Evolutionary conservation across 2,888 invertebrate species (phyloP).

Genomic region (Alsophila aescularia): DNA sequence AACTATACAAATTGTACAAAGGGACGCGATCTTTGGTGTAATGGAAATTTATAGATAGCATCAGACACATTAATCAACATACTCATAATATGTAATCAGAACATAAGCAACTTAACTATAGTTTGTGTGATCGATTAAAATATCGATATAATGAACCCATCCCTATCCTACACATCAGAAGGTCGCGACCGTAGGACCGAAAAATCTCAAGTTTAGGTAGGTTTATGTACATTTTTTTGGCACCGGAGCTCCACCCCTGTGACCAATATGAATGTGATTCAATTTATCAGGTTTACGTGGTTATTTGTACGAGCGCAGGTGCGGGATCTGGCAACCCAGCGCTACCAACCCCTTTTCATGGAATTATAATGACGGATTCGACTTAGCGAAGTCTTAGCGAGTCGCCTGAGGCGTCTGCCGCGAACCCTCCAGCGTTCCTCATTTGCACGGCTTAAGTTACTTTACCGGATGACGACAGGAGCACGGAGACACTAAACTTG

Average conservation of each 20-base stretch:
- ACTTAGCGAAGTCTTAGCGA: conserved; percentile 70
- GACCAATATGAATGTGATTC: conserved; percentile 78
- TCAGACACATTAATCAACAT: too few species aligned
- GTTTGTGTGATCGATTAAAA: background rate
- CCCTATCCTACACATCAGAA: conserved; percentile 22
- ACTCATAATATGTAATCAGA: too few species aligned
- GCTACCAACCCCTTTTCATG: conserved; percentile 59
- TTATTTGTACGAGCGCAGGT: conserved; percentile 78
- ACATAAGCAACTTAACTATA: too few species aligned
- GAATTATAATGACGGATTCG: conserved; percentile 79
- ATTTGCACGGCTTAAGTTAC: conserved; percentile 57
- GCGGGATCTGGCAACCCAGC: conserved; percentile 45
- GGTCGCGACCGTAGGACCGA: conserved; percentile 50
- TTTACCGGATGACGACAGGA: conserved; percentile 43
- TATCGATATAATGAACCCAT: conserved; percentile 1
- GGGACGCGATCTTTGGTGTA: too few species aligned
- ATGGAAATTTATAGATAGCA: too few species aligned
- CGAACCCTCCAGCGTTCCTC: conserved; percentile 46
- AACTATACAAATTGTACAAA: too few species aligned
- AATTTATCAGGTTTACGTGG: conserved; percentile 80
- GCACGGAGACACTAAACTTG: conserved; percentile 5
- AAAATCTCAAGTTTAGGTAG: conserved; percentile 54
- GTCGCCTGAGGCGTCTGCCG: conserved; percentile 42
- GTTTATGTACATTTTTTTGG: conserved; percentile 60
- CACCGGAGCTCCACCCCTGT: conserved; percentile 54